A percentile compares a stretch with the other conserved stretches of the same genome.
These are phyloP conservation scores for Anomalospiza imberbis DNA, from an alignment of 2,797 vertebrate species.

Conservation along the genomic window DNA sequence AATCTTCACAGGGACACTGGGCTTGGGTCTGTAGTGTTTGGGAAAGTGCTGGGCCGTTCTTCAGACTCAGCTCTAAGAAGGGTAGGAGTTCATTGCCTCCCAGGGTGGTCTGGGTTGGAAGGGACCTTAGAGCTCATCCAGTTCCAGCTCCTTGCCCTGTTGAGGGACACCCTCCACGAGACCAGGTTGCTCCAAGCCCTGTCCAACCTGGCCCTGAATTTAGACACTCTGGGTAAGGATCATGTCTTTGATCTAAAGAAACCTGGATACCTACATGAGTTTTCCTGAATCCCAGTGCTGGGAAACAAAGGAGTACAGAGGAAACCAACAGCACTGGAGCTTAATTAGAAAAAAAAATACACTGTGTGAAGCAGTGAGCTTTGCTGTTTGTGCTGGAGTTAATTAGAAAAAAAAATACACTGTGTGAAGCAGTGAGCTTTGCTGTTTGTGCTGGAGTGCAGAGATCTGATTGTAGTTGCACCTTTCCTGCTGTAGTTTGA, in stretches of 20 bases:
- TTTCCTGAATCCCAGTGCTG: background rate
- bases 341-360: background rate
- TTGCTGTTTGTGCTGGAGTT: background rate
- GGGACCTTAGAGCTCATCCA: background rate
- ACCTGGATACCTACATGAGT: background rate
- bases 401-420: background rate
- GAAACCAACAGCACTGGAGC: background rate
- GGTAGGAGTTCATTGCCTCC: background rate
- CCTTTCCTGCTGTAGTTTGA: background rate
- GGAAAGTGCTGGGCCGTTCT: background rate
- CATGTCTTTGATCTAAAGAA: background rate
- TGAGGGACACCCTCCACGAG: background rate
- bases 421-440: background rate
- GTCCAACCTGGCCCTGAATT: background rate
- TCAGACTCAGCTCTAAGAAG: background rate
- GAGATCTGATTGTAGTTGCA: background rate
- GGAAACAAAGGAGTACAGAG: background rate
- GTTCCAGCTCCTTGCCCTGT: background rate
- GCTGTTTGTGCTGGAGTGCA: background rate
- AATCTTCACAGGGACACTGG: background rate
- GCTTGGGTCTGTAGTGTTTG: background rate
- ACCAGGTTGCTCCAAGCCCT: background rate
- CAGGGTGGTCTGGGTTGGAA: background rate
- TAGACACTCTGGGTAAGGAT: background rate
- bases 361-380: background rate